Conservation (phyloP, 2,888 invertebrate genomes). For the Blastobasis adustella region DNA sequence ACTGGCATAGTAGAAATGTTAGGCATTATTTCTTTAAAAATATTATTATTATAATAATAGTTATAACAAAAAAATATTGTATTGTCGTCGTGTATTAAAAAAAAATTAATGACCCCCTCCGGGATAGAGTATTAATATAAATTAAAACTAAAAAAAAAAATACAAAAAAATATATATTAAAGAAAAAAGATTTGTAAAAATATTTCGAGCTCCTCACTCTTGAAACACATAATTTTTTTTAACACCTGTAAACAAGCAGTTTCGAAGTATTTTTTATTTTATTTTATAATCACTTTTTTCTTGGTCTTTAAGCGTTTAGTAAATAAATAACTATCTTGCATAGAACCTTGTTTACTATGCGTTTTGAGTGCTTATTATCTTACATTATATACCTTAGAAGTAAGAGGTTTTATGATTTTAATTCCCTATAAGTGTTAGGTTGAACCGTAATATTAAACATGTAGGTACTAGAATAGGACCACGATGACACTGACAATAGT, state of each 20-base stretch:
- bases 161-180: constrained; percentile 19
- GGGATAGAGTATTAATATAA: constrained; percentile 54
- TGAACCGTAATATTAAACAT: not conserved
- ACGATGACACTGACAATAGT: no score
- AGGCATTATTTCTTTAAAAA: constrained; percentile 24
- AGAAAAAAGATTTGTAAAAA: constrained; percentile 36
- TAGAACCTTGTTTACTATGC: no score
- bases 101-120: constrained; percentile 48
- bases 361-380: no score
- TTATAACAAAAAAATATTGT: constrained; percentile 28
- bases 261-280: constrained; percentile 13
- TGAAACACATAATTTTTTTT: constrained; percentile 14
- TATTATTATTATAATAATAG: constrained; percentile 39
- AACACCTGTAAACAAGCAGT: constrained; percentile 11
- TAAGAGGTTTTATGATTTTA: constrained; percentile 26
- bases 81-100: constrained; percentile 58
- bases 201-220: constrained; percentile 35
- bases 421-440: constrained; percentile 18
- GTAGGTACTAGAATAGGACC: no score
- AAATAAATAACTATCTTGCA: not conserved
- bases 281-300: not conserved
- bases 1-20: constrained; percentile 42
- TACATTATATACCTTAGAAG: no score
- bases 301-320: constrained; percentile 5
- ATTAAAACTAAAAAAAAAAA: constrained; percentile 28